Evolutionary conservation across 2,797 vertebrate genomes (phyloP), one percentile per base, ranked within the genome.

Genomic region (Takifugu rubripes): DNA sequence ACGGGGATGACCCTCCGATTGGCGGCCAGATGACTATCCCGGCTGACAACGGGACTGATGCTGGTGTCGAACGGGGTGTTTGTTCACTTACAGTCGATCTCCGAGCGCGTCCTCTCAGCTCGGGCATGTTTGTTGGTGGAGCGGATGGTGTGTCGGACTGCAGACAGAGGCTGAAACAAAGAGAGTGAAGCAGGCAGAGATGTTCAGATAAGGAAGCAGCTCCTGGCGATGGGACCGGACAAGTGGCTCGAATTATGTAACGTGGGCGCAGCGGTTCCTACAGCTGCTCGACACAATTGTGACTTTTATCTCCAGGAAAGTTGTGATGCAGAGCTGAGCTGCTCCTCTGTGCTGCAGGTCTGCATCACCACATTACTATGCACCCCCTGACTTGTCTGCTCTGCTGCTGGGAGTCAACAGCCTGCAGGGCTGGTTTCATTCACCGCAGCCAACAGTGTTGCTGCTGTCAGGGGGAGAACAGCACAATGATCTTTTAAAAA

Each of bases 71-170:
- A 4, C 3, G 27, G 33, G 46, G 26, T 43, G 12, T 3, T 14
- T 33, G 49, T 16, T 62, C 16, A 95, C 97, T 93, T 88, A 99
- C 97, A 97, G 83, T 98, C 93, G 2, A 98, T 95, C 91, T 98
- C 96, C 0, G 97, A 98, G 0, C 91, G 95, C 0, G 96, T 98
- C 74, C 92, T 92, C 78, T 97, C 96, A 2, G 94, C 92, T 80
- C 94, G 84, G 58, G 90, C 67, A 2, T 93, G 92, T 84, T 95
- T 94, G 87, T 94, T 96, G 33, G 91, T 93, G 52, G 97, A 98
- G 66, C 94, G 94, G 83, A 99, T 99, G n/a, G 96, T 99, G 72
- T 97, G 96, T 68, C 96, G 93, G 77, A 95, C 92, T 0, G 90
- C 84, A 4, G 93, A 85, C 55, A 93, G 88, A 16, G 94, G 93